These are phyloP conservation scores for Panzeria rudis DNA, from an alignment of 2,888 invertebrate genomes.

Conservation along the genomic window DNA sequence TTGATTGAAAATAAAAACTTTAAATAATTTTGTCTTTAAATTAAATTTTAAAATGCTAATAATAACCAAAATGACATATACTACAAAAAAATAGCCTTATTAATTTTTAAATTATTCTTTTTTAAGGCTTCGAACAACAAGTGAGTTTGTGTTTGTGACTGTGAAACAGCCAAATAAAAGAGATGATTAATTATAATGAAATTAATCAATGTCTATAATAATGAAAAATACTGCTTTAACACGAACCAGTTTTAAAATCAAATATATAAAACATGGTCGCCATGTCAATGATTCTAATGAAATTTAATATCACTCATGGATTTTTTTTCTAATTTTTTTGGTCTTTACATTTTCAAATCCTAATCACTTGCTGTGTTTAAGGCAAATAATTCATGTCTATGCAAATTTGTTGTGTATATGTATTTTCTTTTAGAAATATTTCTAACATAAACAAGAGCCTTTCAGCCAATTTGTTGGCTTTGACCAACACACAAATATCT, in stretches of 20 bases:
- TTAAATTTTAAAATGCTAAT: neutral
- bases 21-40: neutral
- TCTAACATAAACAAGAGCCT: slow-evolving; percentile 36
- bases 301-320: slow-evolving; percentile 61
- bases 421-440: slow-evolving; percentile 33
- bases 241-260: slow-evolving; percentile 69
- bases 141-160: neutral
- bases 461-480: slow-evolving; percentile 44
- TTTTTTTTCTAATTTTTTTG: neutral
- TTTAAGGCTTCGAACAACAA: neutral
- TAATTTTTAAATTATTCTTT: slow-evolving; percentile 47
- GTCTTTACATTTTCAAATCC: slow-evolving; percentile 26
- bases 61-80: slow-evolving; percentile 55
- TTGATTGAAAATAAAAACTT: neutral
- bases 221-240: slow-evolving; percentile 78
- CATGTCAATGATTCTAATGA: slow-evolving; percentile 54
- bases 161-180: slow-evolving; percentile 38
- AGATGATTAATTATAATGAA: slow-evolving; percentile 81
- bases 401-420: slow-evolving; percentile 30
- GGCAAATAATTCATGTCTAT: slow-evolving; percentile 32
- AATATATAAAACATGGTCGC: slow-evolving; percentile 33
- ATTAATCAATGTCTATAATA: slow-evolving; percentile 81
- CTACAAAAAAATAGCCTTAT: too few species aligned
- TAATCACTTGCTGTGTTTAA: slow-evolving; percentile 40
- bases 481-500: slow-evolving; percentile 29